Evolutionary conservation across 2,797 vertebrate genomes (phyloP), one percentile per base, ranked within the genome.

Genomic region (Falco berigora): DNA sequence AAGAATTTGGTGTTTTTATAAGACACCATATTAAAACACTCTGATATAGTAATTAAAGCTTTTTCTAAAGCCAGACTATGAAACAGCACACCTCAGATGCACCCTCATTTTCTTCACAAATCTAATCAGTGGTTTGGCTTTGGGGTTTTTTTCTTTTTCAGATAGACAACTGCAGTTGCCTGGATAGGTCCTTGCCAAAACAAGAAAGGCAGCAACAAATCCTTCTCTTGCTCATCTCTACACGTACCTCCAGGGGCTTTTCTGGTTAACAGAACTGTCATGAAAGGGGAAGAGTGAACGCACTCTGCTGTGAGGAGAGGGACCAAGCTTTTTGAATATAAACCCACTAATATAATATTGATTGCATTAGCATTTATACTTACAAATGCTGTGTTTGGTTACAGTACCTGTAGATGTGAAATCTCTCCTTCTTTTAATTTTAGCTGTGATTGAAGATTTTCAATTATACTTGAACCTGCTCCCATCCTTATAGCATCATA

Each of bases 401-500:
- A 59, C 52, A 73, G 32, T 97, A 99, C 99, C 99, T 99, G 99
- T 24, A 99, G 97, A 96, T 99, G 99, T 74, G 97, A 98, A 66
- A 99, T 99, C 97, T 99, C 99, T 90, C 99, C 99, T 92, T 99
- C 99, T 96, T 98, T 98, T 72, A 99, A 98, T 97, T 99, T 99
- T 77, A 99, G 98, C 97, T 99, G 99, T 40, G 99, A 99, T 92
- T 99, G 99, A 63, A 99, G 98, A 97, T 99, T 99, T 98, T 99
- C 99, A 42, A 99, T 97, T 85, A 99, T 93, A 95, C 98, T 99
- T 87, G 99, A 99, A 42, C 99, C 99, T 56, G 99, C 98, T 22
- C 99, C 99, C 95, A 99, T 98, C 81, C 99, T 98, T 78, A 99
- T 98, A 22, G 98, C 99, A 30, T 99, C 99, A 14, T 99, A 99